These are phyloP conservation scores for Pseudomyrmex dendroicus DNA, from an alignment of 1,140 invertebrate genomes.

Conservation along the genomic window DNA sequence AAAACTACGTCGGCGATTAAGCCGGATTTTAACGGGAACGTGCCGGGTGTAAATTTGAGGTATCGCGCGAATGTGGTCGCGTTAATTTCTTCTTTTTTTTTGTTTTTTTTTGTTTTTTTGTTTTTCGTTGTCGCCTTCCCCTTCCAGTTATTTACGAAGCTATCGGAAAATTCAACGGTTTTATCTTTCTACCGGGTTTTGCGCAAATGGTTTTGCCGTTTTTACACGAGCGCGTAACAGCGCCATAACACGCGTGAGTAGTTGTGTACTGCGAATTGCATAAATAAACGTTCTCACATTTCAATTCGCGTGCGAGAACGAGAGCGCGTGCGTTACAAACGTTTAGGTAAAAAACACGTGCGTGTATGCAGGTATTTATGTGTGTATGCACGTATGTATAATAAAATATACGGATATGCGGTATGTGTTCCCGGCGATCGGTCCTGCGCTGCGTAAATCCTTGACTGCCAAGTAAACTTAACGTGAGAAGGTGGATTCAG, in stretches of 20 bases:
- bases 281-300: conserved; percentile 48
- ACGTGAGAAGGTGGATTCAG: conserved; percentile 29
- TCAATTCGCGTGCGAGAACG: conserved; percentile 32
- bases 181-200: conserved; percentile 8
- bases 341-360: neutral
- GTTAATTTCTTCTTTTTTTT: conserved; percentile 22
- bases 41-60: conserved; percentile 43
- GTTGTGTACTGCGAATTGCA: conserved; percentile 28
- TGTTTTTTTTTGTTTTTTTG: neutral
- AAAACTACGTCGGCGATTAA: conserved; percentile 26
- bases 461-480: conserved; percentile 54
- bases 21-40: conserved; percentile 33
- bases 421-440: neutral
- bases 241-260: conserved; percentile 34
- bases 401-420: neutral
- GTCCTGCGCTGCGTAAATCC: conserved; percentile 21
- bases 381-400: neutral
- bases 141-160: conserved; percentile 47
- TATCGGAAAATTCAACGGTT: conserved; percentile 56
- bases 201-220: conserved; percentile 41
- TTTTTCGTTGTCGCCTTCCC: conserved; percentile 3
- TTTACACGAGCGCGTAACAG: conserved; percentile 40
- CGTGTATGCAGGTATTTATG: too few relatives aligned
- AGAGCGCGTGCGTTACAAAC: neutral
- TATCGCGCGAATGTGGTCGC: conserved; percentile 34